These are phyloP conservation scores for Sebastes trivittatus DNA, from an alignment of 2,797 vertebrate genomes.

Conservation along the genomic window DNA sequence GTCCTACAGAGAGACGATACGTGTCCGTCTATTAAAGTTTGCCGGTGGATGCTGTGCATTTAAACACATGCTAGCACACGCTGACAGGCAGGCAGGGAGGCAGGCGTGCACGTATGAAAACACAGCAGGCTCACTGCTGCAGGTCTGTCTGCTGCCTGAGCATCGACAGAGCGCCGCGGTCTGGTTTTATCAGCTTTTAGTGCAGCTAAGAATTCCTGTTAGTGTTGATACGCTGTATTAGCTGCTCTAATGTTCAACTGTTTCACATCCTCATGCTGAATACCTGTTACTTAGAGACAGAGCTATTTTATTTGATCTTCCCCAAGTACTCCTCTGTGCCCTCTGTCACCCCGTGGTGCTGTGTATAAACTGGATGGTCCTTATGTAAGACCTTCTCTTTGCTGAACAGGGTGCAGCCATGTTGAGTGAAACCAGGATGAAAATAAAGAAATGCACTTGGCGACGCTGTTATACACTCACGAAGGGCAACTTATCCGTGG, in stretches of 20 bases:
- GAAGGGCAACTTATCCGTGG: not conserved
- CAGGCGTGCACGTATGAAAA: slow-evolving; percentile 3
- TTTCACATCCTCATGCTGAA: slow-evolving; percentile 12
- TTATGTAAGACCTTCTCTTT: not conserved
- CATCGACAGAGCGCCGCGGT: not conserved
- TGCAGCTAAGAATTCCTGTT: slow-evolving; percentile 4
- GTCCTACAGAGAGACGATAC: slow-evolving; percentile 1
- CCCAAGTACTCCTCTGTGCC: not conserved
- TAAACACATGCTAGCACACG: slow-evolving; percentile 33
- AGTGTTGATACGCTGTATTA: slow-evolving; percentile 30
- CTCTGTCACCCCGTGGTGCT: not conserved
- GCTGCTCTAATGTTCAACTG: not conserved
- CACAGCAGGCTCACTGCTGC: slow-evolving; percentile 16
- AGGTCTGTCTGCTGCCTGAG: slow-evolving; percentile 20
- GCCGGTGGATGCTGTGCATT: slow-evolving; percentile 33
- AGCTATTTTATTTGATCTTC: not conserved
- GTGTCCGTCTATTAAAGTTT: slow-evolving; percentile 11
- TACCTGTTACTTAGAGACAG: not conserved
- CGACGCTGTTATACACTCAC: not conserved
- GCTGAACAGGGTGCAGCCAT: not conserved
- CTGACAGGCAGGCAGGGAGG: slow-evolving; percentile 5
- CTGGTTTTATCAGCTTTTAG: slow-evolving; percentile 25
- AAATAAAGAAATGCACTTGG: not conserved
- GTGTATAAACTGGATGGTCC: not conserved
- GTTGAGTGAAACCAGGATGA: not conserved